Evolutionary conservation across 2,797 vertebrate genomes (phyloP).

Genomic region (Amphiprion clarkii): DNA sequence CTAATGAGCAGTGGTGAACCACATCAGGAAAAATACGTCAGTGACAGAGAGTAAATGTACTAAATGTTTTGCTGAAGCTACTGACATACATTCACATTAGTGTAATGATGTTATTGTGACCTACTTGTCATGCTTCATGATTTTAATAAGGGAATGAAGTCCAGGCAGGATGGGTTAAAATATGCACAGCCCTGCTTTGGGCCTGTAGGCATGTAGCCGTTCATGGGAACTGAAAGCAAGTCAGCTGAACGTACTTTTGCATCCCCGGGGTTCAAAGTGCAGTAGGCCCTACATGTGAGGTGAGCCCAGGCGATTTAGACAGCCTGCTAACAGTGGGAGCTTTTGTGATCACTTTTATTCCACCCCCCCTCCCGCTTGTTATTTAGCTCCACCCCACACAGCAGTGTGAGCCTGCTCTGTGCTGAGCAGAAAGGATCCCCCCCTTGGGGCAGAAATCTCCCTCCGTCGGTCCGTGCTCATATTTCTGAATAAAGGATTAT

Average conservation of each 20-base stretch:
- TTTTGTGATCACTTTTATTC: constrained; percentile 65
- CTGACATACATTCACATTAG: neutral
- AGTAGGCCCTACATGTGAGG: constrained; percentile 47
- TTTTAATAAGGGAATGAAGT: constrained; percentile 34
- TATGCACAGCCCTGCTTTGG: constrained; percentile 13
- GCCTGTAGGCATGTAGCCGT: constrained; percentile 34
- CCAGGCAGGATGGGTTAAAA: constrained; percentile 34
- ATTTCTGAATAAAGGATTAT: constrained; percentile 74
- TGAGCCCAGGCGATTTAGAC: constrained; percentile 22
- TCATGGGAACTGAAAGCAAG: constrained; percentile 34
- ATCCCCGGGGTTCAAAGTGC: constrained; percentile 44
- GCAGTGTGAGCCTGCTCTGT: constrained; percentile 36
- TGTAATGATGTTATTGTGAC: constrained; percentile 47
- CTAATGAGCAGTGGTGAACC: neutral
- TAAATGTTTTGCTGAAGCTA: constrained; percentile 9
- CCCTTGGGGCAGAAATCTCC: constrained; percentile 49
- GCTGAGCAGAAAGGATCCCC: constrained; percentile 32
- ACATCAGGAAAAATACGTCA: neutral
- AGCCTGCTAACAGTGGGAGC: constrained; percentile 56
- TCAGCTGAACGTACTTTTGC: constrained; percentile 64
- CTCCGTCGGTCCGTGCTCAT: constrained; percentile 56
- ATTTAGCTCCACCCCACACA: constrained; percentile 28
- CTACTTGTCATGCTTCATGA: constrained; percentile 40
- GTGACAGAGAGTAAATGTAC: too few species aligned
- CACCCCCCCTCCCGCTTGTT: constrained; percentile 23